Percentiles rank a stretch among this genome's conserved stretches.
Conservation (phyloP, 2,113 vertebrate species). For the Ailuropoda melanoleuca region DNA sequence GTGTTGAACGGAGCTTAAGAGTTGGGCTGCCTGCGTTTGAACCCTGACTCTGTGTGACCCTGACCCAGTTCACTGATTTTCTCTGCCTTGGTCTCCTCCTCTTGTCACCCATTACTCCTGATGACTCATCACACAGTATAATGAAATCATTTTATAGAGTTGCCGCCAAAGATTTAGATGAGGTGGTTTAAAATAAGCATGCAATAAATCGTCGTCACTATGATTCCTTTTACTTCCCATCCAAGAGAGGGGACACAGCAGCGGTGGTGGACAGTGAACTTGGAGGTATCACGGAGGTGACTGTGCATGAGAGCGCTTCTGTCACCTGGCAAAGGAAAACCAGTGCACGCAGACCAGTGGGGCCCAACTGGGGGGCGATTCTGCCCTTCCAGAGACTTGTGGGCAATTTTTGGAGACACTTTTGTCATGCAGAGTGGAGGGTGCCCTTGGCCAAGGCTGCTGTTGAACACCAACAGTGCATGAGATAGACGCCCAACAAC, state of each 20-base stretch:
- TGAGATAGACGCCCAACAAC: background rate
- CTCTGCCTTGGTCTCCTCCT: background rate
- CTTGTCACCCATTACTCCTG: background rate
- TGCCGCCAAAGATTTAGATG: background rate
- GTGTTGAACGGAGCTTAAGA: background rate
- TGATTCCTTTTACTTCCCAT: background rate
- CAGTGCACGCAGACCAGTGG: background rate
- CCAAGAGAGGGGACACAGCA: background rate
- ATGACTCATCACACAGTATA: background rate
- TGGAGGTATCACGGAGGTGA: rapidly evolving
- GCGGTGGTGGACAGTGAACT: background rate
- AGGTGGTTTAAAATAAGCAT: background rate
- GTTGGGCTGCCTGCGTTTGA: background rate
- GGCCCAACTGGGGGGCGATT: background rate
- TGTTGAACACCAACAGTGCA: background rate
- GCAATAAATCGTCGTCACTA: background rate
- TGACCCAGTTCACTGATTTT: background rate
- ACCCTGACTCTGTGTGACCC: background rate
- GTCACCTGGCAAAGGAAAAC: background rate
- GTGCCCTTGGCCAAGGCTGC: background rate
- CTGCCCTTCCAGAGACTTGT: background rate
- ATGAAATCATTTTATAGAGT: background rate
- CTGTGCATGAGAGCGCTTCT: background rate
- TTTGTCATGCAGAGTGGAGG: background rate
- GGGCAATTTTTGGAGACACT: background rate